phyloP scores from a whole-genome alignment of 2,113 vertebrate species.

The Irena cyanogastra region DNA sequence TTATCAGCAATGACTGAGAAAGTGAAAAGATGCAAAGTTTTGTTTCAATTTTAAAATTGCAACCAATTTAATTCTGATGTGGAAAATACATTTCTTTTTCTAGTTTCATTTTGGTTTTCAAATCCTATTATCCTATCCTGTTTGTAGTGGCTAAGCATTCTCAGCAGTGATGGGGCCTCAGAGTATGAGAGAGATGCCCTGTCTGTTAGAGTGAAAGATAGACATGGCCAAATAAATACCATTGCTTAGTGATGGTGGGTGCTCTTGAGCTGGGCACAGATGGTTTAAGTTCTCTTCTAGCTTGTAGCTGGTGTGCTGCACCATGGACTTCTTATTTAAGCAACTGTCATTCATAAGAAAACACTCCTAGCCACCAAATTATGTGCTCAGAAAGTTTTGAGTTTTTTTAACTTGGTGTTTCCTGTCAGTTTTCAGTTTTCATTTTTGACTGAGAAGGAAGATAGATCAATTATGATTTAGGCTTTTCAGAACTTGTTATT shows the following conservation, averaged over 20 bases:
- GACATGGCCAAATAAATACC: rapidly evolving
- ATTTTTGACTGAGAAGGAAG: neutral
- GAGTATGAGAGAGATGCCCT: neutral
- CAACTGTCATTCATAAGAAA: neutral
- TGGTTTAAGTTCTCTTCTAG: neutral
- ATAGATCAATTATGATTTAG: neutral
- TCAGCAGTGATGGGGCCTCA: neutral
- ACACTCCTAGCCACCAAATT: neutral
- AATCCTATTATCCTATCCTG: too few species aligned
- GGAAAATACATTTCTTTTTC: neutral
- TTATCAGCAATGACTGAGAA: neutral
- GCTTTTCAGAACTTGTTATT: neutral
- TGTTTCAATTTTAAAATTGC: neutral
- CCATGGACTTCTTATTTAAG: neutral
- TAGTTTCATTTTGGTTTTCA: neutral
- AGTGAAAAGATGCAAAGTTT: neutral
- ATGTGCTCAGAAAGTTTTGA: neutral
- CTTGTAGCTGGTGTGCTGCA: neutral
- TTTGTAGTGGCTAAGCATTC: neutral
- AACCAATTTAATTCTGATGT: neutral
- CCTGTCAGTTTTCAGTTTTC: neutral
- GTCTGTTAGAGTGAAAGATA: neutral
- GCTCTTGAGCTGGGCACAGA: neutral
- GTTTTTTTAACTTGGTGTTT: neutral
- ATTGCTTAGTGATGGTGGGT: neutral